Percentiles rank a stretch among this genome's conserved stretches.
Evolutionary conservation across 2,888 invertebrate species (phyloP).

Genomic region (Reticulitermes lucifugus): DNA sequence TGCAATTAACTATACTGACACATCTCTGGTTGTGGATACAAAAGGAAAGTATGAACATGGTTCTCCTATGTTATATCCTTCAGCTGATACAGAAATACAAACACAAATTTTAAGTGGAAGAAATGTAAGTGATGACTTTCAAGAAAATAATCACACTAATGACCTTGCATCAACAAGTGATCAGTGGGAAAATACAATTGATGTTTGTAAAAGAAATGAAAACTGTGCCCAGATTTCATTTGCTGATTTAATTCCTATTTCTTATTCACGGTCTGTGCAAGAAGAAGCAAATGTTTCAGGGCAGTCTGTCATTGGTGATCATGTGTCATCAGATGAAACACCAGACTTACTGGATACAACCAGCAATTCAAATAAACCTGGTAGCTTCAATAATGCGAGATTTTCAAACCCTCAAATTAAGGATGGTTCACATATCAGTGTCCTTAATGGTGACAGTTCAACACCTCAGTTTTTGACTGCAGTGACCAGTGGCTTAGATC

Average conservation of each 20-base stretch:
- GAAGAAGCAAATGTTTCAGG: constrained; percentile 8
- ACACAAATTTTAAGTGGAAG: background rate
- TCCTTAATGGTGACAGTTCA: background rate
- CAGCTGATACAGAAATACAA: background rate
- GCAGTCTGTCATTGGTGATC: background rate
- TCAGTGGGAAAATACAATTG: background rate
- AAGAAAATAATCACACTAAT: background rate
- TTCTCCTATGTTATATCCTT: background rate
- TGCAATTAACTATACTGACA: background rate
- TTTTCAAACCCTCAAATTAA: background rate
- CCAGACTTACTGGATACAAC: constrained; percentile 26
- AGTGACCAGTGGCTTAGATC: background rate
- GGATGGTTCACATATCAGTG: background rate
- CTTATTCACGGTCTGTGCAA: background rate
- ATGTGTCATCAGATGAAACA: constrained; percentile 17
- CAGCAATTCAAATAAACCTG: background rate
- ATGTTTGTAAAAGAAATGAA: background rate
- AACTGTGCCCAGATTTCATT: background rate
- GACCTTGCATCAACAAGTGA: background rate
- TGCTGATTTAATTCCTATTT: background rate
- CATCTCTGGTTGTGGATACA: background rate
- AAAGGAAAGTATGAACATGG: background rate
- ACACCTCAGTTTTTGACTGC: background rate
- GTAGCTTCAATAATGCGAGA: background rate
- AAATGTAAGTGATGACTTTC: background rate